Conservation (phyloP, 2,797 vertebrate genomes). For the Gallinago solitaria region DNA sequence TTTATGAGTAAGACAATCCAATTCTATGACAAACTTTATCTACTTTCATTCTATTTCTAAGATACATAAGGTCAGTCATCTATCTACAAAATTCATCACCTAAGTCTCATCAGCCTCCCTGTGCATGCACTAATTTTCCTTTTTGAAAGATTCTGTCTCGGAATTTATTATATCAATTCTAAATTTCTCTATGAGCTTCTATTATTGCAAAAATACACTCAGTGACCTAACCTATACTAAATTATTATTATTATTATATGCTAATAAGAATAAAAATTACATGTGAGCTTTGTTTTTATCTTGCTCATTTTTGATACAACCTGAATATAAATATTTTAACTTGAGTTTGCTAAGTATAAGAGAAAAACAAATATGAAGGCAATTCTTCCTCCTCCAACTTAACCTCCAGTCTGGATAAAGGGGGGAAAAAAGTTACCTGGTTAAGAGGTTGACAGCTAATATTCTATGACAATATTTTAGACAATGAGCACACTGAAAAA, state of each 20-base stretch:
- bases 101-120: neutral
- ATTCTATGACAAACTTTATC: neutral
- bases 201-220: neutral
- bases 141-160: neutral
- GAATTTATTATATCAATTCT: neutral
- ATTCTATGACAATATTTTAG: neutral
- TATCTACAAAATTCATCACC: neutral
- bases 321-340: neutral
- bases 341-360: neutral
- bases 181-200: neutral
- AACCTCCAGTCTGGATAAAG: neutral
- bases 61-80: neutral
- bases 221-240: neutral
- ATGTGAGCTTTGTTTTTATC: neutral
- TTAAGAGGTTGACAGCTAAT: neutral
- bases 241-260: neutral
- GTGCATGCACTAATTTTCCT: fast-evolving
- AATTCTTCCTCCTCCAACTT: neutral
- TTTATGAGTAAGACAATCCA: neutral
- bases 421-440: neutral
- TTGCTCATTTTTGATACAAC: neutral
- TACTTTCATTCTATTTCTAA: neutral
- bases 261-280: neutral
- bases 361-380: neutral
- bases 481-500: neutral